Evolutionary conservation across 1,140 invertebrate species (phyloP), one percentile per base, ranked within the genome.

Genomic region (Drosophila pachea): DNA sequence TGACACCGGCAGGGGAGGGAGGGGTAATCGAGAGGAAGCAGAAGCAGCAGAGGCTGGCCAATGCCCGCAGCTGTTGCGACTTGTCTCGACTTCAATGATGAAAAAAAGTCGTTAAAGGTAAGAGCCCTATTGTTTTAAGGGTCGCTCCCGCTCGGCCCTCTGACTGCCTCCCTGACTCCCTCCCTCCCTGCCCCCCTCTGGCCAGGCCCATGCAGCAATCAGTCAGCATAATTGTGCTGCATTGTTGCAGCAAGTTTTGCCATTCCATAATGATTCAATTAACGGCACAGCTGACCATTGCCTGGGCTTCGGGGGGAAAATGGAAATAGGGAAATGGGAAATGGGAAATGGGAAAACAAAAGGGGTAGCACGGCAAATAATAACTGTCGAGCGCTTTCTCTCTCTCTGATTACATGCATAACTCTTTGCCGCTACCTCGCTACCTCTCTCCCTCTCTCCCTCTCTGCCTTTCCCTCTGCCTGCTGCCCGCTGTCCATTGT

Each of bases 201-300:
- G 22, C 1, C 11, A n/a, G 40, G 4, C 4, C 12, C 11, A 14
- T 12, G 31, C 47, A 29, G 56, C 68, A 55, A 71, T 73, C 70
- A 73, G 53, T 73, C 59, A 68, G 52, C 68, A 63, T 63, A 67
- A 73, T 73, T 73, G 63, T 73, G 65, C 52, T 73, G 56, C 70
- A 73, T 73, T 68, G 69, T 62, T 68, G 36, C 40, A 16, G 54
- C 54, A 45, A 33, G 22, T 50, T 62, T 62, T 52, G 61, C 16
- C 60, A 43, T 8, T 22, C 12, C 11, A 32, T 68, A 68, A 73
- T 73, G 70, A 73, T 73, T 73, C 70, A 73, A 73, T 73, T 73
- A 73, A 73, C 70, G 59, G 32, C 59, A 63, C 58, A 73, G 70
- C 65, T 73, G 65, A 73, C 70, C 70, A 73, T 31, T 42, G 33